These are phyloP conservation scores for Macrotis lagotis DNA, from an alignment of 2,113 vertebrate species.

Conservation along the genomic window DNA sequence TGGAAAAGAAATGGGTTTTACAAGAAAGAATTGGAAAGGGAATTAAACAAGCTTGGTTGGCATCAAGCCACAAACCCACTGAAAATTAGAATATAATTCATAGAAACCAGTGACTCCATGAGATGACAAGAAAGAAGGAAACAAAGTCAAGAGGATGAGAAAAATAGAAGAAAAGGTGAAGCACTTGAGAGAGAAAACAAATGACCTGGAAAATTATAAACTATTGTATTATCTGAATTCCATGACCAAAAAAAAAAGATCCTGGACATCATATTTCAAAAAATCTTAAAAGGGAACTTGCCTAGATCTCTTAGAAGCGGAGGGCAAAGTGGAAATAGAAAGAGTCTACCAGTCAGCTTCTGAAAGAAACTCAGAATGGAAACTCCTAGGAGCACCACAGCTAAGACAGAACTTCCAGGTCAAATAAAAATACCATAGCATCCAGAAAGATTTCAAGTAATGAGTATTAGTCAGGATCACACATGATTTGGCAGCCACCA, in stretches of 20 bases:
- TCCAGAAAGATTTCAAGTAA: not conserved
- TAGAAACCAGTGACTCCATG: not conserved
- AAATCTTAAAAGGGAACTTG: not conserved
- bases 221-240: not conserved
- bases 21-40: not conserved
- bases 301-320: not conserved
- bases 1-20: not conserved
- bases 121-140: not conserved
- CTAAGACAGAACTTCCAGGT: not conserved
- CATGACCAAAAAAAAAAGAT: not conserved
- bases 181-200: not conserved
- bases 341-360: not conserved
- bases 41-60: not conserved
- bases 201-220: not conserved
- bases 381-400: not conserved
- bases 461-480: not conserved
- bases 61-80: not conserved
- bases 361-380: not conserved
- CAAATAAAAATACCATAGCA: not conserved
- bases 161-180: not conserved
- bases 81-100: not conserved
- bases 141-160: not conserved
- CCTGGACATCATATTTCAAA: not conserved
- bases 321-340: not conserved
- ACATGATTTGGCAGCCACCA: not conserved